Base-by-base conservation (phyloP, 2,113 vertebrate species). In the Rhinichthys klamathensis region DNA sequence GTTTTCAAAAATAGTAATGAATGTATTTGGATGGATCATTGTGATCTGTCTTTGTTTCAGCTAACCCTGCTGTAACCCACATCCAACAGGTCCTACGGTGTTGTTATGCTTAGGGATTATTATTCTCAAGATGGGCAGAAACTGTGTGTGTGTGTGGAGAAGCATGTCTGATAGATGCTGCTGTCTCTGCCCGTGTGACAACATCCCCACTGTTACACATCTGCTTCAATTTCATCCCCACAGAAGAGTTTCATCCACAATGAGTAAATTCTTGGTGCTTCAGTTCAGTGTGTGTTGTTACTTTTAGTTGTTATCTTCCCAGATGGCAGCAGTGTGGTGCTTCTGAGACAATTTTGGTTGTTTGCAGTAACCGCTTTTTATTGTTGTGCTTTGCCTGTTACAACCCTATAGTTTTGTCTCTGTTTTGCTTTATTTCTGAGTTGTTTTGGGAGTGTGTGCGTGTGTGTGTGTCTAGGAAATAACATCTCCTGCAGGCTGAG, bases 191-290 rank as follows among this genome's bases (percentile, higher is more conserved):
- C 30, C 0, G 18, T 84, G 75, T 78, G 63, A 54, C 46, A 54
- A 41, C 56, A 80, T 46, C 79, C 74, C 76, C 73, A 69, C 75
- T 87, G 82, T 58, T 67, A 80, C 82, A 75, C 82, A 87, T 82
- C 86, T 87, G 86, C 79, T 80, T 87, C 44, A 30, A 13, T 84
- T 90, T 80, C 72, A 85, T 90, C 77, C 65, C 65, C 35, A 7
- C 65, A 35, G 16, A 9, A 69, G 21, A 69, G 35, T 18, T 6
- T 35, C 3, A 35, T 18, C 18, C 27, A 67, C 27, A 18, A 61
- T 65, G 61, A 3, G 30, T 35, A 21, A 5, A 1, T 8, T 35
- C 27, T 65, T 32, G 63, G 27, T 32, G 30, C 30, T 35, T 67
- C 2, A 35, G 32, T 18, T 67, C 16, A 6, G 27, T 18, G 30